Conservation (phyloP, 2,113 vertebrate species). For the Sminthopsis crassicaudata region DNA sequence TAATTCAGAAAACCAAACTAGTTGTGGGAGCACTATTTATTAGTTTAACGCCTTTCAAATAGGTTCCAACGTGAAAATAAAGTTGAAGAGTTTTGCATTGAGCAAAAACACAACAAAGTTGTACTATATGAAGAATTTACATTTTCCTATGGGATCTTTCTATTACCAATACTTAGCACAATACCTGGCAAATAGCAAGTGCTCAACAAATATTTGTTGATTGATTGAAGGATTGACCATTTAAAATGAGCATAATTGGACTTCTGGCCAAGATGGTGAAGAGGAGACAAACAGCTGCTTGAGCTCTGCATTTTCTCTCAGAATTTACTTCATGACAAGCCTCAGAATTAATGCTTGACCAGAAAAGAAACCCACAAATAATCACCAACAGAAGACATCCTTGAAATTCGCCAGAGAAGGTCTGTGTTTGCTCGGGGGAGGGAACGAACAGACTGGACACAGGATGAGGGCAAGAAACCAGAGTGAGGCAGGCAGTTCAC, state of each 20-base stretch:
- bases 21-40: slow-evolving; percentile 44
- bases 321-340: no score
- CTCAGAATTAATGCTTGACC: no score
- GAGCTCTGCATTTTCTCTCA: no score
- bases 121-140: slow-evolving; percentile 3
- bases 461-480: no score
- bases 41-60: slow-evolving; percentile 48
- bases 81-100: slow-evolving; percentile 23
- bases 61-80: slow-evolving; percentile 19
- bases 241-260: background rate
- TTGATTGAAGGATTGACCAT: background rate
- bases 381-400: no score
- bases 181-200: background rate
- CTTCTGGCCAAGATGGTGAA: no score
- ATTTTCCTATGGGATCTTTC: background rate
- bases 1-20: slow-evolving; percentile 39
- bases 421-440: no score
- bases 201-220: background rate
- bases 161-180: background rate
- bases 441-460: no score
- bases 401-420: no score
- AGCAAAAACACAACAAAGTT: slow-evolving; percentile 46
- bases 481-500: no score
- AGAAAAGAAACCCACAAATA: no score
- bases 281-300: no score